Conservation (phyloP, 2,797 vertebrate species). For the Sandelia bainsii region DNA sequence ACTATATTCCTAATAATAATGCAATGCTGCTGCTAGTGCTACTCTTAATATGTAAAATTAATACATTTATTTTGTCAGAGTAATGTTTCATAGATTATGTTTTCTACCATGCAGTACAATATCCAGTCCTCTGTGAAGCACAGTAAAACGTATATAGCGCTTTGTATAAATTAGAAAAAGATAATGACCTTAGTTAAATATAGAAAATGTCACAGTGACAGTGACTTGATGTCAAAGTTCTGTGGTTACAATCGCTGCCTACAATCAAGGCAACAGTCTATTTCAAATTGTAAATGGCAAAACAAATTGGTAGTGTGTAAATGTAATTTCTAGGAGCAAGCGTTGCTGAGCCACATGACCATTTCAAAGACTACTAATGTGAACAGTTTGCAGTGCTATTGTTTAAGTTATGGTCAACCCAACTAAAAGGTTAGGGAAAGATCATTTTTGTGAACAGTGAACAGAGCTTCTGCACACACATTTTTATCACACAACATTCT, state of each 20-base stretch:
- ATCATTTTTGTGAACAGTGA: no score
- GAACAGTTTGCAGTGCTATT: background rate
- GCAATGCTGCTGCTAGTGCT: no score
- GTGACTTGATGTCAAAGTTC: slow-evolving; percentile 1
- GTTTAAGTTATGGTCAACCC: background rate
- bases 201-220: background rate
- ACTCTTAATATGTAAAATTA: no score
- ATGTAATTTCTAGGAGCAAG: background rate
- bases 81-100: no score
- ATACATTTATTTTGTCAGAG: no score
- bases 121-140: background rate
- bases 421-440: no score
- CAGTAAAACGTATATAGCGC: background rate
- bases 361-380: background rate
- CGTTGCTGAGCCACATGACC: background rate
- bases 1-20: no score
- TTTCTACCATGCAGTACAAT: no score
- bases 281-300: background rate
- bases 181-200: background rate
- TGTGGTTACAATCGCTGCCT: slow-evolving; percentile 7
- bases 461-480: no score
- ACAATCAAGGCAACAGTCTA: background rate
- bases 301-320: background rate
- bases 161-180: background rate
- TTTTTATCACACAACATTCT: no score